Evolutionary conservation across 2,113 vertebrate genomes (phyloP).

Genomic region (Perognathus longimembris): DNA sequence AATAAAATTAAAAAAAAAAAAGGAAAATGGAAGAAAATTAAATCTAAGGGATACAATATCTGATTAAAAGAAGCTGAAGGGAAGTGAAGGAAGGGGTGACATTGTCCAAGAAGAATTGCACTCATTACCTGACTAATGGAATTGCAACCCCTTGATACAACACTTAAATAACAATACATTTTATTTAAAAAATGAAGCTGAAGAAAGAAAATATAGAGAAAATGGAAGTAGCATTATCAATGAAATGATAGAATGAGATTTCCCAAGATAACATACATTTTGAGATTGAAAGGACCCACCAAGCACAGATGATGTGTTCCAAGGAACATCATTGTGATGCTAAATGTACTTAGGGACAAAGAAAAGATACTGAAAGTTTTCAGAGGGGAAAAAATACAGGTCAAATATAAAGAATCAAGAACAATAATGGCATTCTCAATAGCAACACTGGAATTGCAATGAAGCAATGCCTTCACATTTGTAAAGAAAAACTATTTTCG

Average conservation of each 20-base stretch:
- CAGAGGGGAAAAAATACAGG: neutral
- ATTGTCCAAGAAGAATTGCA: too few species aligned
- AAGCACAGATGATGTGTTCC: neutral
- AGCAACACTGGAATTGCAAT: constrained; percentile 39
- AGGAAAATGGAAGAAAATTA: constrained; percentile 1
- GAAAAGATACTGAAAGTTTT: constrained; percentile 44
- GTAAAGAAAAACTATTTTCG: constrained; percentile 6
- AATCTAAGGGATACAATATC: neutral
- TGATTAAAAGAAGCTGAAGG: neutral
- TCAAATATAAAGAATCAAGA: constrained; percentile 48
- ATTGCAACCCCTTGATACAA: too few species aligned
- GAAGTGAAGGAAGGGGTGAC: too few species aligned
- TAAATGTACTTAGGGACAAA: constrained; percentile 21
- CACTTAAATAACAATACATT: too few species aligned
- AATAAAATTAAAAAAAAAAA: constrained; percentile 6
- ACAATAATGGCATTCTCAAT: constrained; percentile 33
- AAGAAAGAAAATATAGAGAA: neutral
- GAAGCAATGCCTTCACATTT: constrained; percentile 21
- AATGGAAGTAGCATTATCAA: neutral
- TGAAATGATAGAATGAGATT: constrained; percentile 31
- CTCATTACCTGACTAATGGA: too few species aligned
- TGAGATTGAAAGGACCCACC: constrained; percentile 21
- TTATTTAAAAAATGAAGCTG: too few species aligned
- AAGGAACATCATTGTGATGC: constrained; percentile 16
- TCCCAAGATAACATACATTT: constrained; percentile 29